A percentile compares a stretch with the other conserved stretches of the same genome.
These are phyloP conservation scores for Probaryconus sp. DNA, from an alignment of 1,140 invertebrate genomes.

Conservation along the genomic window DNA sequence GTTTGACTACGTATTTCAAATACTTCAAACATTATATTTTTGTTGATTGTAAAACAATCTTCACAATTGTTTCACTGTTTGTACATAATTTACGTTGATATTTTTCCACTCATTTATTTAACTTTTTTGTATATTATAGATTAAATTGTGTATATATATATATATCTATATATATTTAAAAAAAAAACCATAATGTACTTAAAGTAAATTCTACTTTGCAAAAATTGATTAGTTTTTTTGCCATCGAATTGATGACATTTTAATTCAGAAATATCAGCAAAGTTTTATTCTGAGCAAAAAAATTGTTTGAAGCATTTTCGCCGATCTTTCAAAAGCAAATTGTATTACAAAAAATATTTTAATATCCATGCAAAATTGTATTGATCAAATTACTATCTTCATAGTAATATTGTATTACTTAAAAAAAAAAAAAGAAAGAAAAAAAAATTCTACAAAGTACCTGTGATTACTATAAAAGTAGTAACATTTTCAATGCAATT, in stretches of 20 bases:
- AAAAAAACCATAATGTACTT: conserved; percentile 29
- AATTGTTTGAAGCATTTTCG: too few relatives aligned
- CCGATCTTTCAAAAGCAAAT: too few relatives aligned
- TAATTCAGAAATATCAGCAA: too few relatives aligned
- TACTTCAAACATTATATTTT: conserved; percentile 1
- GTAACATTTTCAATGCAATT: conserved; percentile 28
- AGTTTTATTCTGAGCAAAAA: too few relatives aligned
- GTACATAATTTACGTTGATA: conserved; percentile 8
- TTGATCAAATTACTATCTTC: conserved; percentile 31
- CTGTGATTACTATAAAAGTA: conserved; percentile 35
- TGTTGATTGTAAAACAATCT: conserved; percentile 29
- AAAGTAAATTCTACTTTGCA: conserved; percentile 45
- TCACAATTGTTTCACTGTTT: conserved; percentile 7
- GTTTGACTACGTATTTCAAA: conserved; percentile 9
- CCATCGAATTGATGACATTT: conserved; percentile 18
- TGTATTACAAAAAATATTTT: too few relatives aligned
- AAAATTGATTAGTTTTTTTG: conserved; percentile 2
- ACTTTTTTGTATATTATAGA: too few relatives aligned
- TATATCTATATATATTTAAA: conserved; percentile 11
- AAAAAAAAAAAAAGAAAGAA: too few relatives aligned
- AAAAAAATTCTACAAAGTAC: conserved; percentile 24
- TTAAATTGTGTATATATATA: conserved; percentile 2
- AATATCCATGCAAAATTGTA: conserved; percentile 23
- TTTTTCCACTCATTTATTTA: too few relatives aligned
- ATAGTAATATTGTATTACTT: conserved; percentile 40